Evolutionary conservation across 2,888 invertebrate species (phyloP), one percentile per base, ranked within the genome.

Genomic region (Tetropium fuscum): DNA sequence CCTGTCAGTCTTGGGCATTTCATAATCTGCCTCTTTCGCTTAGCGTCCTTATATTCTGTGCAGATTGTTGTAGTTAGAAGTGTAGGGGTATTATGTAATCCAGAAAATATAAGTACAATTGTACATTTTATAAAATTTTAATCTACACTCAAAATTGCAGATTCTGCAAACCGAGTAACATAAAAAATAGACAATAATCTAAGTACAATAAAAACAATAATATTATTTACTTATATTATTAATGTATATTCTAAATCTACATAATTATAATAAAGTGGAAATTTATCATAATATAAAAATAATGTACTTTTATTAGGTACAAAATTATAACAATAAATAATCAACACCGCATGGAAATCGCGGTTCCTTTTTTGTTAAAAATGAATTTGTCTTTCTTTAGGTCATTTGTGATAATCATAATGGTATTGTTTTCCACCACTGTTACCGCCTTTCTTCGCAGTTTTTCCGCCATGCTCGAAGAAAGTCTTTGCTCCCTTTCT

Each of bases 371-470:
- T 47, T 15, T 18, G 15, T 40, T 51, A 25, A 25, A 16, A 25
- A 13, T 11, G 5, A 25, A 25, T 25, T 40, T 16, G 7, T 6
- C 44, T 43, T 15, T 15, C 15, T 10, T 22, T 13, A 41, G 19
- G 36, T 40, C 38, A 40, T 53, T 60, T 58, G 8, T 48, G 53
- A 6, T 47, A 32, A 44, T 61, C 60, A 44, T 73, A 72, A 64
- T 77, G 74, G 63, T 74, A 77, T 44, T 77, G 75, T 61, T 78
- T 77, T 40, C 77, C 78, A 8, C 76, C 76, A 48, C 75, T 76
- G 44, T 74, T 73, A 32, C 72, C 70, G 13, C 72, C 71, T 49
- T 79, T 80, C 63, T 80, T 81, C 13, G 71, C 78, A 66, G 73
- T 78, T 53, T 77, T 77, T 36, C 71, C 69, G 13, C 74, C 74